A percentile compares a stretch with the other conserved stretches of the same genome.
Evolutionary conservation across 2,888 invertebrate species (phyloP).

Genomic region (Polydrusus pterygomalis): DNA sequence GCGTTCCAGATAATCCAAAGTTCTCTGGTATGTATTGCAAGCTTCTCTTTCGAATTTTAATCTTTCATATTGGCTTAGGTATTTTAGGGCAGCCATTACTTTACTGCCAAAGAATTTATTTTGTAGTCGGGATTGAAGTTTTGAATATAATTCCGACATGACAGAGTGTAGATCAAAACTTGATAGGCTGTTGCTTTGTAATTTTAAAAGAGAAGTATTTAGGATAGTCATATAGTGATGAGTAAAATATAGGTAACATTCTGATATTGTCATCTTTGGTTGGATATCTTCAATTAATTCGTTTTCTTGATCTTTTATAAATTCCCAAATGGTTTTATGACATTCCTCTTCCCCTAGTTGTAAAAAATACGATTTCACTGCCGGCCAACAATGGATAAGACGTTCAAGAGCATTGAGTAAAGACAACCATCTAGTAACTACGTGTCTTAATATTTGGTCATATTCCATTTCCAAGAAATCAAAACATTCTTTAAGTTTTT

Average conservation of each 20-base stretch:
- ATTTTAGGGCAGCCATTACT: background rate
- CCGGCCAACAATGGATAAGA: constrained; percentile 51
- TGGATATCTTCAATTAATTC: background rate
- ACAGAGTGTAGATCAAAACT: background rate
- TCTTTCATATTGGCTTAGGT: background rate
- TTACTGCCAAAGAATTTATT: constrained; percentile 15
- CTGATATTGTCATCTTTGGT: background rate
- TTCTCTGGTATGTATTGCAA: background rate
- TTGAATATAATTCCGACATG: background rate
- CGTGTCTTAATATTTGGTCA: constrained; percentile 32
- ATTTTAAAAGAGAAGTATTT: background rate
- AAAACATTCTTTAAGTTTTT: constrained; percentile 54
- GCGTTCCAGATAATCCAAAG: background rate
- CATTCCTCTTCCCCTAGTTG: constrained; percentile 28
- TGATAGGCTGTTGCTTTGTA: background rate
- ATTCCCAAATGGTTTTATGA: constrained; percentile 16
- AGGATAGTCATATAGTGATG: background rate
- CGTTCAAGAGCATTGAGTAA: constrained; percentile 54
- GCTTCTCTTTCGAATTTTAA: constrained; percentile 1
- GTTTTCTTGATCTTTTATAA: background rate
- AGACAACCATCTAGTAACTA: constrained; percentile 49
- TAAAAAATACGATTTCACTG: constrained; percentile 50
- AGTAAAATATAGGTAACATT: constrained; percentile 9
- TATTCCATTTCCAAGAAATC: constrained; percentile 41
- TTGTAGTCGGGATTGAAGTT: background rate